phyloP scores from a whole-genome alignment of 2,888 invertebrate species.

The Chloromyia formosa region DNA sequence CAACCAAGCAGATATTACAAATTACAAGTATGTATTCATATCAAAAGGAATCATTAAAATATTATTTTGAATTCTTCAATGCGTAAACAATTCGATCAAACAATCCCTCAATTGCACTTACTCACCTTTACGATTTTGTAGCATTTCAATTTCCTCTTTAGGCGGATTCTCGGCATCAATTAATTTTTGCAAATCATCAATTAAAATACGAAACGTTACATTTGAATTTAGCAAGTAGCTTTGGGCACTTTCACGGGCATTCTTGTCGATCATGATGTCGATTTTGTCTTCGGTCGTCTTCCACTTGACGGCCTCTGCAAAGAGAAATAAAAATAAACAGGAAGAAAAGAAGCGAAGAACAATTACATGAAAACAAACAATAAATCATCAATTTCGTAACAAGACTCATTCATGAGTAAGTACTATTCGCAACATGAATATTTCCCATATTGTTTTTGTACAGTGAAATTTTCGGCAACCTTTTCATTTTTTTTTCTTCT shows the following conservation, averaged over 20 bases:
- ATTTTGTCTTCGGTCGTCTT: slow-evolving; percentile 64
- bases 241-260: slow-evolving; percentile 72
- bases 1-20: too few species aligned
- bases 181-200: slow-evolving; percentile 79
- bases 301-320: slow-evolving; percentile 61
- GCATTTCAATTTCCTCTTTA: slow-evolving; percentile 71
- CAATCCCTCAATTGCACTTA: too few species aligned
- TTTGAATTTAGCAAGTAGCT: slow-evolving; percentile 70
- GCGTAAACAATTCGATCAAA: too few species aligned
- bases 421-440: too few species aligned
- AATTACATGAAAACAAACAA: background rate
- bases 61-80: too few species aligned
- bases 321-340: slow-evolving; percentile 37
- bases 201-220: slow-evolving; percentile 75
- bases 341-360: too few species aligned
- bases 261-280: slow-evolving; percentile 77
- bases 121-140: slow-evolving; percentile 76
- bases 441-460: too few species aligned
- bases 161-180: slow-evolving; percentile 84
- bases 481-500: too few species aligned
- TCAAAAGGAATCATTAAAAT: too few species aligned
- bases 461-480: too few species aligned
- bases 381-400: slow-evolving; percentile 1
- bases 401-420: background rate
- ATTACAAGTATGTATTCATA: too few species aligned